phyloP scores from a whole-genome alignment of 2,888 invertebrate genomes.

The Nemurella pictetii region DNA sequence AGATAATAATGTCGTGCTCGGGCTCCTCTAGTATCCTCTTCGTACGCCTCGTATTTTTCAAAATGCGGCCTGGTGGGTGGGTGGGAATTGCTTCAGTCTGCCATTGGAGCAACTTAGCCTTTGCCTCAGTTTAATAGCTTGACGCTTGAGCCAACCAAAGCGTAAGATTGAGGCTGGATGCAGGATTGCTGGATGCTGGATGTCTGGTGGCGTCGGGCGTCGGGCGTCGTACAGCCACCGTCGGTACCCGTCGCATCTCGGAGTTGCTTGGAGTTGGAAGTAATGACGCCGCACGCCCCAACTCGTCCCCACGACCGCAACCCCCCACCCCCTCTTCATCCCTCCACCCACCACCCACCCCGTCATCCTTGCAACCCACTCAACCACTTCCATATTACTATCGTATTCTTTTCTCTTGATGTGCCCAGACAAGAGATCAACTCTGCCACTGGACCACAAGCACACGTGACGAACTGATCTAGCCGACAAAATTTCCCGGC shows the following conservation, averaged over 20 bases:
- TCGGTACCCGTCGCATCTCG: neutral
- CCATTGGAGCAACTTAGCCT: neutral
- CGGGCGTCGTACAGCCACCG: no score
- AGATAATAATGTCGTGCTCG: slow-evolving; percentile 28
- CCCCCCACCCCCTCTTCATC: neutral
- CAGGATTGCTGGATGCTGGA: no score
- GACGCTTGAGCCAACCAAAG: slow-evolving; percentile 24
- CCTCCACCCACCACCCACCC: neutral
- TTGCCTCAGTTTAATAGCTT: slow-evolving; percentile 7
- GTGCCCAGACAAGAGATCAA: neutral
- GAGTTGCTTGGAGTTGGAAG: slow-evolving; percentile 1
- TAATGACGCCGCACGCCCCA: slow-evolving; percentile 18
- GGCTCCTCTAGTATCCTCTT: slow-evolving; percentile 15
- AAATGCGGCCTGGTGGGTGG: slow-evolving; percentile 9
- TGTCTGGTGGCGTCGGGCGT: no score
- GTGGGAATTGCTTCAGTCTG: slow-evolving; percentile 17
- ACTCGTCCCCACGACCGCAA: neutral
- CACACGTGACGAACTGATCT: neutral
- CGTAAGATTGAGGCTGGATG: slow-evolving; percentile 33
- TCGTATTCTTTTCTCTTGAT: neutral
- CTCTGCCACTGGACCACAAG: neutral
- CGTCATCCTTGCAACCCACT: neutral
- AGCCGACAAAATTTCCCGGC: neutral
- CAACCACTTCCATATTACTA: slow-evolving; percentile 15
- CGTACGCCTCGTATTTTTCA: slow-evolving; percentile 35